Conservation (phyloP, 2,113 vertebrate species). For the Chaetodon auriga region DNA sequence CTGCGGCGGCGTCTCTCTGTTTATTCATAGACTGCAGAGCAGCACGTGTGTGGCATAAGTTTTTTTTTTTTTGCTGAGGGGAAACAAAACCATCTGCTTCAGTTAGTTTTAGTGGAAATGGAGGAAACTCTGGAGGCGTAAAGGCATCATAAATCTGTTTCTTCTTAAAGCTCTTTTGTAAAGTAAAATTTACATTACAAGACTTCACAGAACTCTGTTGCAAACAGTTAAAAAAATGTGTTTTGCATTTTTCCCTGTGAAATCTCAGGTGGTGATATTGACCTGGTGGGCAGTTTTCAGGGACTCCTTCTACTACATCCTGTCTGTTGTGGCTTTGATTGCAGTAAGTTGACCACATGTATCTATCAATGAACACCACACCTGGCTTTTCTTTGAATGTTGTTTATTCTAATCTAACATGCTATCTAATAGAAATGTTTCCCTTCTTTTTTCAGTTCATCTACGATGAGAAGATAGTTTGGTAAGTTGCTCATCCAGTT, state of each 20-base stretch:
- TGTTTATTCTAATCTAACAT: background rate
- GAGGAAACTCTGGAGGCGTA: slow-evolving; percentile 12
- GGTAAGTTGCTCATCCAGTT: slow-evolving; percentile 86
- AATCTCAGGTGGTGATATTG: slow-evolving; percentile 90
- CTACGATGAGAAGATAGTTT: slow-evolving; percentile 95
- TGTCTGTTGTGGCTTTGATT: slow-evolving; percentile 93
- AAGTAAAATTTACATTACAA: background rate
- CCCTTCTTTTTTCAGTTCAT: slow-evolving; percentile 88
- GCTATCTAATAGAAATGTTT: background rate
- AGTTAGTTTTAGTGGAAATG: slow-evolving; percentile 7
- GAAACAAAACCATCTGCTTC: slow-evolving; percentile 51
- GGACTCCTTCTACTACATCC: slow-evolving; percentile 94
- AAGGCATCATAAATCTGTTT: slow-evolving; percentile 5
- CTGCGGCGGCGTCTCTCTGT: slow-evolving; percentile 44
- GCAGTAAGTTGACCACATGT: slow-evolving; percentile 85
- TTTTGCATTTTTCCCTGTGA: background rate
- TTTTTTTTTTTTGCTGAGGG: slow-evolving; percentile 26
- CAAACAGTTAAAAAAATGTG: background rate
- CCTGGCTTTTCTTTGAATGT: background rate
- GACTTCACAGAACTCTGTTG: background rate
- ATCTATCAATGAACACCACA: background rate
- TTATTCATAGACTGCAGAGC: slow-evolving; percentile 58
- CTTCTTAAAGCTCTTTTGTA: background rate
- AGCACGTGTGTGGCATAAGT: slow-evolving; percentile 46
- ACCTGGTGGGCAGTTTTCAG: slow-evolving; percentile 96